Evolutionary conservation across 92 coral and sea anemone species (phyloP).

Genomic region (Heliopora coerulea): DNA sequence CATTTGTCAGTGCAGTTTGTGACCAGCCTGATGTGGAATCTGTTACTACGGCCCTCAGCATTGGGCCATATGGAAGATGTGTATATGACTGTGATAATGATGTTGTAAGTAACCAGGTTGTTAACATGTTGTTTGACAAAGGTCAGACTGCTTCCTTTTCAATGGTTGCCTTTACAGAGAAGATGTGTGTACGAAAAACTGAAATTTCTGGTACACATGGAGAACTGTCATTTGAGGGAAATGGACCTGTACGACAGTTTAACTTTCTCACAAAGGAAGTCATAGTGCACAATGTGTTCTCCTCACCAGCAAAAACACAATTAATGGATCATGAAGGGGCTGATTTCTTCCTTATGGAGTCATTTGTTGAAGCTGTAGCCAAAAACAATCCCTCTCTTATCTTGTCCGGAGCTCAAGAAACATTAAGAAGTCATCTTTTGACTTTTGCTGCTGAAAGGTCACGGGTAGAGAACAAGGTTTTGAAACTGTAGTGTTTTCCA

Average conservation of each 20-base stretch:
- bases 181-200: constrained; percentile 12
- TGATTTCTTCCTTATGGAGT: constrained; percentile 31
- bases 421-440: constrained; percentile 9
- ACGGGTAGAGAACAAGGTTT: constrained; percentile 7
- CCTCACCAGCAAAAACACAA: constrained; percentile 5
- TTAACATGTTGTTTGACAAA: constrained; percentile 23
- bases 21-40: neutral
- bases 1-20: neutral
- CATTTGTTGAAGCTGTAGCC: constrained; percentile 9
- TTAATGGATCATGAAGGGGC: constrained; percentile 18
- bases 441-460: constrained; percentile 27
- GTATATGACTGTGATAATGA: constrained; percentile 35
- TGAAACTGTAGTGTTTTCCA: neutral
- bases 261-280: constrained; percentile 14
- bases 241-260: neutral
- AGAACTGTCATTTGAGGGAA: constrained; percentile 26
- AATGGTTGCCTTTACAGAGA: constrained; percentile 32
- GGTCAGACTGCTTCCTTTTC: constrained; percentile 21
- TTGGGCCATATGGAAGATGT: constrained; percentile 33
- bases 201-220: constrained; percentile 30
- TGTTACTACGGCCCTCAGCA: neutral
- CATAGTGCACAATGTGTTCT: neutral
- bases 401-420: neutral
- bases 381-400: constrained; percentile 19
- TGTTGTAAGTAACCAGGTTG: constrained; percentile 19